Percentiles rank a stretch among this genome's conserved stretches.
Conservation (phyloP, 35 echinoderm and acorn worm genomes). For the Acanthaster planci region DNA sequence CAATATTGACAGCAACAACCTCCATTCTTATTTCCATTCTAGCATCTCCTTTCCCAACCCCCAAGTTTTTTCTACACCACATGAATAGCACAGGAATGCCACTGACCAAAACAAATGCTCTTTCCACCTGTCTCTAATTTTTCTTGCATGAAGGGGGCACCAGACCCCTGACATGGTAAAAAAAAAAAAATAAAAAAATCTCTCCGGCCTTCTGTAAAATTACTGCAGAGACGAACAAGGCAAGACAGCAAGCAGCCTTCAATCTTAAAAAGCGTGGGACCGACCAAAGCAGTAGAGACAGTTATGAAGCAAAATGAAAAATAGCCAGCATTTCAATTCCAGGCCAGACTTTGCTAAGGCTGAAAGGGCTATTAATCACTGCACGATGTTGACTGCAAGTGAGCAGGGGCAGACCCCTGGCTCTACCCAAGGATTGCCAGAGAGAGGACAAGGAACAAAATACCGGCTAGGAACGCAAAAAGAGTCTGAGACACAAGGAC, state of each 20-base stretch:
- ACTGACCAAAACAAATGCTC: not conserved
- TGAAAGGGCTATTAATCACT: constrained; percentile 21
- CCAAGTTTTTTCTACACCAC: too few species aligned
- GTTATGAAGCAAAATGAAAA: constrained; percentile 22
- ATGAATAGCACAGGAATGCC: not conserved
- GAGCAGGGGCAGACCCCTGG: not conserved
- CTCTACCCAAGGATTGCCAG: too few species aligned
- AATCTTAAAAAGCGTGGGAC: not conserved
- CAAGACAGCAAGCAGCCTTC: not conserved
- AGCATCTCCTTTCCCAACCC: too few species aligned
- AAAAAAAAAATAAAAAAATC: not conserved
- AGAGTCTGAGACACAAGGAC: too few species aligned
- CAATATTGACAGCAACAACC: too few species aligned
- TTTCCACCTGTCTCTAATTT: not conserved
- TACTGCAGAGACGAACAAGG: not conserved
- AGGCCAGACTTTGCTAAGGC: not conserved
- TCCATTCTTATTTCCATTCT: too few species aligned
- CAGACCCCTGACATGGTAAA: not conserved
- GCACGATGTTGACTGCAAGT: not conserved
- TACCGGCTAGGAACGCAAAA: too few species aligned
- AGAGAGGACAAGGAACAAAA: not conserved
- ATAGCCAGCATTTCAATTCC: constrained; percentile 2
- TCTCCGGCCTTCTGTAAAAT: not conserved
- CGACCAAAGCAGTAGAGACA: not conserved
- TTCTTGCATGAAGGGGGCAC: not conserved